These are phyloP conservation scores for Cryptus viduatorius DNA, from an alignment of 2,888 invertebrate genomes.

Conservation along the genomic window DNA sequence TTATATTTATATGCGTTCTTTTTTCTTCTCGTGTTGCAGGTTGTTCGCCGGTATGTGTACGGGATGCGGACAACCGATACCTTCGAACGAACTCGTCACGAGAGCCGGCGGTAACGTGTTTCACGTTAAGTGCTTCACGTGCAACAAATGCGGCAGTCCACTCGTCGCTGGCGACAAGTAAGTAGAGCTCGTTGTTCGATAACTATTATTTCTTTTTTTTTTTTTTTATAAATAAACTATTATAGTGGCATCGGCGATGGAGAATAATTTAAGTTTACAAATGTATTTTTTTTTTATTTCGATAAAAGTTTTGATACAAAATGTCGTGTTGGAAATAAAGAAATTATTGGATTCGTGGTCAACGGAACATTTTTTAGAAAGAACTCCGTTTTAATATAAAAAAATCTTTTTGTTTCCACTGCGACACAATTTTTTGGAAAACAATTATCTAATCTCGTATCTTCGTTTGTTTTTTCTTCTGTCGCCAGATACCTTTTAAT, in stretches of 20 bases:
- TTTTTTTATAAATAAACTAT: background rate
- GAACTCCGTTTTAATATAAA: background rate
- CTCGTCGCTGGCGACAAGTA: constrained; percentile 96
- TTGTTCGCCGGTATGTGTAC: constrained; percentile 97
- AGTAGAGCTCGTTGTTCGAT: constrained; percentile 71
- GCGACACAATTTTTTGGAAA: background rate
- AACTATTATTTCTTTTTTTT: background rate
- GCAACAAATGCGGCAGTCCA: constrained; percentile 96
- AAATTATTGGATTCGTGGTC: no score
- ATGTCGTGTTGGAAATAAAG: no score
- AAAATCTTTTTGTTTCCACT: background rate
- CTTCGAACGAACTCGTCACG: constrained; percentile 97
- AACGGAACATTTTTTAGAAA: no score
- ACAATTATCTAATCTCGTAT: constrained; percentile 5
- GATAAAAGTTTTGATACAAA: no score
- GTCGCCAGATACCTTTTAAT: constrained; percentile 93
- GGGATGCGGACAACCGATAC: constrained; percentile 96
- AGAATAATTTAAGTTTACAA: no score
- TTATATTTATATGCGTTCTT: constrained; percentile 10
- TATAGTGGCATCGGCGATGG: no score
- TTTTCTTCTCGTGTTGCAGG: constrained; percentile 86
- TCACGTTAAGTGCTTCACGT: constrained; percentile 98
- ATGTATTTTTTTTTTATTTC: background rate
- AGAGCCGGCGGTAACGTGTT: constrained; percentile 92
- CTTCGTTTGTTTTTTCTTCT: constrained; percentile 28